Percentiles rank a stretch among this genome's conserved stretches.
Conservation (phyloP, 2,888 invertebrate genomes). For the Oxyteleia sp. region DNA sequence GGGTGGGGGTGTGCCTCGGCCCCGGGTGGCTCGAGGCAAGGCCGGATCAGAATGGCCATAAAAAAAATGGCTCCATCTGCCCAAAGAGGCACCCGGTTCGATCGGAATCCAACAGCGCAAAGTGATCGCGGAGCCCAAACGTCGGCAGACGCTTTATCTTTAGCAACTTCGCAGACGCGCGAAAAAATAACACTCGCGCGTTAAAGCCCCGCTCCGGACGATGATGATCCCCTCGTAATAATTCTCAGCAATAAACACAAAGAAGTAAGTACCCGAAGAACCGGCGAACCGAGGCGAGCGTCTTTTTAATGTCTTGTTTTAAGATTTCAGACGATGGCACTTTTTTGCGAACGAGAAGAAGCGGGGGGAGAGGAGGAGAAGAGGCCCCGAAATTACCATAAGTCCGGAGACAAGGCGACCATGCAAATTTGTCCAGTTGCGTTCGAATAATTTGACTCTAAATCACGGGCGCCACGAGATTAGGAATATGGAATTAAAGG, state of each 20-base stretch:
- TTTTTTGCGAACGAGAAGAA: too few species aligned
- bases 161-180: conserved; percentile 80
- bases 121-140: conserved; percentile 77
- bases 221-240: conserved; percentile 35
- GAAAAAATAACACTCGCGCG: conserved; percentile 55
- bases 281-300: too few species aligned
- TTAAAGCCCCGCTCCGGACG: conserved; percentile 4
- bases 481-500: conserved; percentile 32
- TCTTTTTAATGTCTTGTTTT: too few species aligned
- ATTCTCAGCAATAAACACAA: too few species aligned
- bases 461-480: conserved; percentile 40
- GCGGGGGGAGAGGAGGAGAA: too few species aligned
- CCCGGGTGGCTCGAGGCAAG: too few species aligned
- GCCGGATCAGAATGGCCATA: conserved; percentile 14
- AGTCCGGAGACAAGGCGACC: too few species aligned
- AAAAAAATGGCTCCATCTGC: conserved; percentile 62
- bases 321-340: too few species aligned
- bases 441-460: conserved; percentile 50
- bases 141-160: conserved; percentile 83
- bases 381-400: conserved; percentile 33
- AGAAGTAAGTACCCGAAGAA: too few species aligned
- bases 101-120: conserved; percentile 75
- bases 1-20: too few species aligned
- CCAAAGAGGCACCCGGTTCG: conserved; percentile 59
- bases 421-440: conserved; percentile 57